Evolutionary conservation across 2,113 vertebrate genomes (phyloP).

Genomic region (Gymnarchus niloticus): DNA sequence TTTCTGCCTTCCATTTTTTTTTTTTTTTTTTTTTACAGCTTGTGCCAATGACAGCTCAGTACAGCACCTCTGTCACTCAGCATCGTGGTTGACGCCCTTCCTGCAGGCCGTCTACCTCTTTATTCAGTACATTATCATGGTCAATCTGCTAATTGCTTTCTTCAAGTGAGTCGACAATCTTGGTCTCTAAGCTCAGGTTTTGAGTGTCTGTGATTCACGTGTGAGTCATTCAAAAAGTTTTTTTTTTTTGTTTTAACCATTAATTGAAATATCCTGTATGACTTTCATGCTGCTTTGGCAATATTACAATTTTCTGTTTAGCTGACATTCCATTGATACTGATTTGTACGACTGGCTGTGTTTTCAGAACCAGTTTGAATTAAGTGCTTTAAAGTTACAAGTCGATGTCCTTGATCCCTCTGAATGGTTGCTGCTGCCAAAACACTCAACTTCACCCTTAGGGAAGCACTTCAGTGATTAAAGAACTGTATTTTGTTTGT

Average conservation of each 20-base stretch:
- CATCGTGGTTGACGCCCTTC: conserved; percentile 85
- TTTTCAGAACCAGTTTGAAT: background rate
- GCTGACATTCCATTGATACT: background rate
- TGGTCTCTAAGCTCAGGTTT: no score
- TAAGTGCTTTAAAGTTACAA: background rate
- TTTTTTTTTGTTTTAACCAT: background rate
- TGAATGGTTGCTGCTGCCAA: background rate
- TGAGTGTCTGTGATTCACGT: background rate
- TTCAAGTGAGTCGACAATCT: conserved; percentile 80
- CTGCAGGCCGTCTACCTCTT: conserved; percentile 99
- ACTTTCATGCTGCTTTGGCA: background rate
- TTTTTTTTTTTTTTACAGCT: conserved; percentile 55
- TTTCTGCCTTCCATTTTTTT: background rate
- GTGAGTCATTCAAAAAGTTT: background rate
- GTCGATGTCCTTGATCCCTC: no score
- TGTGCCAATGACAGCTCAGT: conserved; percentile 75
- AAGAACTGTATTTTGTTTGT: background rate
- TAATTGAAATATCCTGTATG: background rate
- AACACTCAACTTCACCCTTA: background rate
- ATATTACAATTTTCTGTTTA: no score
- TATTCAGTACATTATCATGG: conserved; percentile 99
- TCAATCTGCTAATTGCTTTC: conserved; percentile 98
- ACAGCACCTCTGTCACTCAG: conserved; percentile 64
- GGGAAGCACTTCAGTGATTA: background rate
- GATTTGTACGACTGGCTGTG: background rate